Evolutionary conservation across 2,113 vertebrate genomes (phyloP).

Genomic region (Alces alces): DNA sequence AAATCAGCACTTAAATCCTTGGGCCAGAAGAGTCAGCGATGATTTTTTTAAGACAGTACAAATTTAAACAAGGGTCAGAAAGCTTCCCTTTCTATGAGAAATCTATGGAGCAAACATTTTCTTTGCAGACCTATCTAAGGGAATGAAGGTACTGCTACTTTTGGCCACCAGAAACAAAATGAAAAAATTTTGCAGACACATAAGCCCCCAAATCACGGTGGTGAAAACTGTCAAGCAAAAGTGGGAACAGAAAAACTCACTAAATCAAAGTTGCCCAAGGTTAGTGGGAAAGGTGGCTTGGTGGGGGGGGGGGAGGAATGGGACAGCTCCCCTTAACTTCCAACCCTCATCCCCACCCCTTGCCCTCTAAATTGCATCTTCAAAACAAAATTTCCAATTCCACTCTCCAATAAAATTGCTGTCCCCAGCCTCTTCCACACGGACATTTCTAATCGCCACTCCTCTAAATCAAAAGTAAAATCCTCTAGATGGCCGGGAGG

Average conservation of each 20-base stretch:
- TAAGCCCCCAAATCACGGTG: accelerated
- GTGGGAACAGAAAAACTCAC: not conserved
- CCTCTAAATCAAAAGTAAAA: not conserved
- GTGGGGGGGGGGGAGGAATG: too few relatives aligned
- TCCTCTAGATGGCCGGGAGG: not conserved
- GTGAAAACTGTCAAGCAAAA: not conserved
- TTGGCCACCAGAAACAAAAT: not conserved
- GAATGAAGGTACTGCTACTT: not conserved
- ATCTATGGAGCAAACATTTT: not conserved
- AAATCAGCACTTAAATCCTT: not conserved
- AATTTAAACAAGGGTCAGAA: not conserved
- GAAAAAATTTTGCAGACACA: not conserved
- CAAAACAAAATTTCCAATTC: not conserved
- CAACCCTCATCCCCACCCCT: not conserved
- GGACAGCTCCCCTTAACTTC: accelerated
- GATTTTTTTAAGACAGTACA: not conserved
- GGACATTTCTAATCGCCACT: not conserved
- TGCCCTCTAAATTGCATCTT: not conserved
- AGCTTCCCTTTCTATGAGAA: not conserved
- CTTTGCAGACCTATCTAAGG: not conserved
- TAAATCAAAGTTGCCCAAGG: not conserved
- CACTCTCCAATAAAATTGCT: not conserved
- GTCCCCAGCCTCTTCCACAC: accelerated
- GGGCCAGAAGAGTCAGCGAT: not conserved
- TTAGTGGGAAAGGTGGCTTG: not conserved